Evolutionary conservation across 2,888 invertebrate species (phyloP), one percentile per base, ranked within the genome.

Genomic region (Aspidiotus rigidus): DNA sequence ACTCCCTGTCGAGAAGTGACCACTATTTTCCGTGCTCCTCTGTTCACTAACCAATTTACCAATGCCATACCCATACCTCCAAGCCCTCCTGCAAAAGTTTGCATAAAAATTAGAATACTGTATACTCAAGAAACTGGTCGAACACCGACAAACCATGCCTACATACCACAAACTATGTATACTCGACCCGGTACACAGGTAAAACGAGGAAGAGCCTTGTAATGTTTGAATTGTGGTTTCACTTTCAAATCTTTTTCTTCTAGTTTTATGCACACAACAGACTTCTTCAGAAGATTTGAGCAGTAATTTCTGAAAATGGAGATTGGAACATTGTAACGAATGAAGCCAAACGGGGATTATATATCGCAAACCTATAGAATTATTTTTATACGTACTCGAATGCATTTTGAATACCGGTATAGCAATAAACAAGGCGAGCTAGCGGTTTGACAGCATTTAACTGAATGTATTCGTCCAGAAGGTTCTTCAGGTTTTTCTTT

Each of bases 361-460:
- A 5, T 5, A 28, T 28, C 5, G 28, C 28, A 28, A 28, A 5
- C 28, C 28, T 9, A 42, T 9, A 62, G 42, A 64, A 17, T 62
- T 15, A 17, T 13, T 55, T 55, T 53, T 53, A 1, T 28, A 2
- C 59, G 28, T 54, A 70, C 71, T 69, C 69, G 16, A 72, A 64
- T 8, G 71, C 71, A 0, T 64, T 62, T n/a, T 72, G 69, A 10
- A 72, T 16, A 6, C 69, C 69, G 13, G 59, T 53, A 17, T 70
- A 69, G 0, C 40, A 39, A 13, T 42, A 70, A 6, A 55, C 44
- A 15, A 42, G 57, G 11, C 61, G 64, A 7, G 61, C 10, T 39
- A 85, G 77, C 1, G 84, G 84, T 72, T 77, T 77, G 6, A 85
- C 83, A 41, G 80, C 80, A 15, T 83, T 83, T 41, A 75, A 76